Conservation (phyloP, 2,113 vertebrate species). For the Ancistrus triradiatus region DNA sequence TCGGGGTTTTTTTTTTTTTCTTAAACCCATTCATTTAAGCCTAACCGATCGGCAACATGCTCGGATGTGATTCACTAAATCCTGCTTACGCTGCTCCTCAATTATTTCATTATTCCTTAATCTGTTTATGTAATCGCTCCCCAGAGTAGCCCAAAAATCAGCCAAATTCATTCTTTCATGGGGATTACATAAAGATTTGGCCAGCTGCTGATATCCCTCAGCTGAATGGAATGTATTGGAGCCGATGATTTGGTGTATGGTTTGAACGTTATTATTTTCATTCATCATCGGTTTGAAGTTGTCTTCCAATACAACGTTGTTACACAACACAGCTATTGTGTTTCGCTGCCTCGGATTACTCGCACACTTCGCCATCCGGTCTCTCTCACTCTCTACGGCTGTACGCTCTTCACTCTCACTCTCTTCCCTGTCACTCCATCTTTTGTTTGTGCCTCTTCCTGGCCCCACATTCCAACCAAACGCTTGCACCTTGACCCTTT, state of each 20-base stretch:
- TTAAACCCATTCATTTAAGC: too few relatives aligned
- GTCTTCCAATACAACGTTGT: not conserved
- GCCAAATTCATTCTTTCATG: not conserved
- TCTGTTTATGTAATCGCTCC: slow-evolving; percentile 1
- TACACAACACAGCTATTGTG: not conserved
- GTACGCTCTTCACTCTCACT: not conserved
- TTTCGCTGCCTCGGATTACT: not conserved
- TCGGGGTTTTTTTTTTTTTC: too few relatives aligned
- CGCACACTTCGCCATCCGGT: not conserved
- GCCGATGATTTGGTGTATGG: not conserved
- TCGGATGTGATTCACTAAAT: too few relatives aligned
- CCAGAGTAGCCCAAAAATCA: not conserved
- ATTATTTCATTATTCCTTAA: too few relatives aligned
- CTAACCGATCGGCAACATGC: too few relatives aligned
- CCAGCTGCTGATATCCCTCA: not conserved
- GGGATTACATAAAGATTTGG: slow-evolving; percentile 9
- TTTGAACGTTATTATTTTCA: slow-evolving; percentile 3
- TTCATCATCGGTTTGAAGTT: not conserved
- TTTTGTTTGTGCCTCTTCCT: slow-evolving; percentile 3
- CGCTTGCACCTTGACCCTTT: slow-evolving; percentile 29
- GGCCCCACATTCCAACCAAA: slow-evolving; percentile 22
- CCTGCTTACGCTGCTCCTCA: too few relatives aligned
- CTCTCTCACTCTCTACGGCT: not conserved
- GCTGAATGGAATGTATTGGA: not conserved
- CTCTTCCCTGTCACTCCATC: not conserved